Base-by-base conservation (phyloP, 2,797 vertebrate species). In the Falco novaeseelandiae region DNA sequence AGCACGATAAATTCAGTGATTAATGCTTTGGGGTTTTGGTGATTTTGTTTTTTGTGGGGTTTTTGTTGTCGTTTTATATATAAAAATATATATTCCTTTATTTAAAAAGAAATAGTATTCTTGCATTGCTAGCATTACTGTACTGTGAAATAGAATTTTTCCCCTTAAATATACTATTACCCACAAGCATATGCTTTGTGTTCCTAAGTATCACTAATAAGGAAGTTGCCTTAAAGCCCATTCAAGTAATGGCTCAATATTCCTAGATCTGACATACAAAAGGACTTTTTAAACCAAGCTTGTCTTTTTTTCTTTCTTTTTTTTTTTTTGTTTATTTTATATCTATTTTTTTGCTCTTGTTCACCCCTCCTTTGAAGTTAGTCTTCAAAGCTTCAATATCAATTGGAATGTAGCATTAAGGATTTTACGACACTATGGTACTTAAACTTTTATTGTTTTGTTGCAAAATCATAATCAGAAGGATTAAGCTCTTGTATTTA, bases 381-480 rank as follows among this genome's bases (percentile, higher is more conserved):
- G 46, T 89, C 87, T 98, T 97, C 96, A 97, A 97, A 98, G 89
- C 95, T 93, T 93, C 92, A 97, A 82, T 97, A 97, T 96, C 95
- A 97, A 91, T 18, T 96, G 93, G 91, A 97, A 98, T 97, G 91
- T 73, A 97, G 94, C 95, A 98, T 96, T 96, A 98, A 98, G 96
- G 94, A 98, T 97, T 97, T 98, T 98, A 97, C 90, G 91, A 96
- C 89, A 97, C 87, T 96, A 69, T 95, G 90, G 90, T 97, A 96
- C 95, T 98, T 96, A 97, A 97, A 97, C 96, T 98, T 98, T 97
- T 98, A 98, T 97, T 98, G 97, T 98, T 98, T 97, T 89, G 96
- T 92, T 96, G 83, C 61, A 49, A 97, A 98, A 97, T 96, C 95
- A 97, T 96, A 97, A 96, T 97, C 97, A 97, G 97, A 96, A 96